Evolutionary conservation across 2,888 invertebrate genomes (phyloP), one percentile per base, ranked within the genome.

Genomic region (Micropterix aruncella): DNA sequence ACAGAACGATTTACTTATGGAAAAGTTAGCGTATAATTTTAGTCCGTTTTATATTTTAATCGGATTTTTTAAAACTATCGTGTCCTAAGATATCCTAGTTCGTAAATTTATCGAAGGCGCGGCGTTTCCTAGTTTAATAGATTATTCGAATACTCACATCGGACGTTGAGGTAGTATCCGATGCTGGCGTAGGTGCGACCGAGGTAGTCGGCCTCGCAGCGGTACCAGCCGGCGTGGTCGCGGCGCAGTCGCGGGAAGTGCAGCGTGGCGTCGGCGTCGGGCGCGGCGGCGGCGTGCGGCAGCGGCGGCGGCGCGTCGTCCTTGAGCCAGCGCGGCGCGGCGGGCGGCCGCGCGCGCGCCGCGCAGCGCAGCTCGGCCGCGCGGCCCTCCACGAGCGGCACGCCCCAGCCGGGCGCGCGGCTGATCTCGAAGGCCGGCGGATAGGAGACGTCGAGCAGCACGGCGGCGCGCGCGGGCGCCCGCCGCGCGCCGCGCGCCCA

Each of bases 401-500:
- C 83, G 43, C 92, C 92, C 64, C 92, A 93, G 42, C 89, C 91
- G n/a, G 92, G 92, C 66, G 87, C 83, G 53, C 92, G 80, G 49
- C 89, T 90, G 63, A 92, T 91, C 59, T 87, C 87, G 65, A 93
- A 93, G 50, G 91, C 89, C 42, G 92, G 92, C 43, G 88, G 86
- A 66, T 92, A 57, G 2, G 45, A 74, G 36, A 79, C 78, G 59
- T 80, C 77, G 50, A 80, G 69, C 37, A 75, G 65, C 37, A 75
- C 70, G 46, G 75, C 70, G 51, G 77, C 74, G 51, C 75, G 74
- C 53, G 75, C 64, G 3, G 77, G 70, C 36, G 63, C 61, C 16
- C 70, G 60, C 51, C 79, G 60, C 4, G 79, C 69, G 47, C 73
- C 37, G 15, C 59, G 66, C 51, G 89, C 87, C 51, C 80, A 77